phyloP scores from a whole-genome alignment of 2,888 invertebrate species.

The Epiperipatus broadwayi region DNA sequence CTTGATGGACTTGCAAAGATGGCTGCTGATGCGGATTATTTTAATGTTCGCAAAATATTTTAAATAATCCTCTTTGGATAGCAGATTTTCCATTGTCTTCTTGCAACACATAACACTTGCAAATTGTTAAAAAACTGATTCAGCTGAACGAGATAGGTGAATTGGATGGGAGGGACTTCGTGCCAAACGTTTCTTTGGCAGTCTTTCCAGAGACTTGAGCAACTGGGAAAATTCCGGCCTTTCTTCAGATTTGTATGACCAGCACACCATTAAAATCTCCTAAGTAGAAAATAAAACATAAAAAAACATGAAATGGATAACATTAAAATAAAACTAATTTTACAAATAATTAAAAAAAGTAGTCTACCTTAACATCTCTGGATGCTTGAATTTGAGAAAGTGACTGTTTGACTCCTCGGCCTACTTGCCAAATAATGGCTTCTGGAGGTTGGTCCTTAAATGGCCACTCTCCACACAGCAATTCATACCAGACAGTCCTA shows the following conservation, averaged over 20 bases:
- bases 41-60: too few species aligned
- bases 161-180: conserved; percentile 96
- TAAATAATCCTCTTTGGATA: too few species aligned
- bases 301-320: background rate
- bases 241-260: conserved; percentile 66
- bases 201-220: conserved; percentile 57
- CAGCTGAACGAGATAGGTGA: conserved; percentile 83
- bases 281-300: conserved; percentile 26
- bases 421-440: conserved; percentile 92
- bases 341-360: conserved; percentile 1
- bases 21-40: too few species aligned
- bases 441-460: conserved; percentile 84
- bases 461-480: conserved; percentile 87
- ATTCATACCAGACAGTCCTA: conserved; percentile 97
- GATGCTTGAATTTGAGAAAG: conserved; percentile 82
- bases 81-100: too few species aligned
- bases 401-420: conserved; percentile 86
- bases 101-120: too few species aligned
- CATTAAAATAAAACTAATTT: conserved; percentile 18
- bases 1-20: too few species aligned
- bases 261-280: conserved; percentile 92
- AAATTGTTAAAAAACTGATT: conserved; percentile 78
- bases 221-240: conserved; percentile 77
- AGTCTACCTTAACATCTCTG: conserved; percentile 71
- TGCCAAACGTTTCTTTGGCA: conserved; percentile 72